These are phyloP conservation scores for Oryzias dopingdopingensis DNA, from an alignment of 2,797 vertebrate genomes.

Conservation along the genomic window DNA sequence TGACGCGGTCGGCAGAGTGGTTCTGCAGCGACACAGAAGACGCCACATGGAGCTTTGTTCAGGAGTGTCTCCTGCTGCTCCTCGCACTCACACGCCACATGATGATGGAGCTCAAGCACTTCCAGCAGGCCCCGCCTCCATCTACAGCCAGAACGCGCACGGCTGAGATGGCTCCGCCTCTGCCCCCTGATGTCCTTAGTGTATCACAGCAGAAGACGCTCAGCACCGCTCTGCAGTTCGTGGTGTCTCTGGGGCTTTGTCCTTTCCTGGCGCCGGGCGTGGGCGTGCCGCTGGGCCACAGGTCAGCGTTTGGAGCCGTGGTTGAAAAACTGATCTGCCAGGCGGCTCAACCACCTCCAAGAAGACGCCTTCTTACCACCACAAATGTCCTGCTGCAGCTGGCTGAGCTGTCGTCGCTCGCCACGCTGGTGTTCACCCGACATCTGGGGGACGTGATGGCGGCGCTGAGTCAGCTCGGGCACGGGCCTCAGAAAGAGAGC, in stretches of 20 bases:
- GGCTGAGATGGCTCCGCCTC: slow-evolving; percentile 79
- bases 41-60: slow-evolving; percentile 80
- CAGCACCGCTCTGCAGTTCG: slow-evolving; percentile 80
- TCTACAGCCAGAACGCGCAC: slow-evolving; percentile 45
- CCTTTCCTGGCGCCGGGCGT: slow-evolving; percentile 85
- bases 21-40: slow-evolving; percentile 61
- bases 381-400: slow-evolving; percentile 74
- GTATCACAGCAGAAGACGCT: slow-evolving; percentile 83
- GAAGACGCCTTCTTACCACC: slow-evolving; percentile 70
- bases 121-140: slow-evolving; percentile 37
- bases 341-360: slow-evolving; percentile 9
- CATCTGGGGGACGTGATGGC: slow-evolving; percentile 90
- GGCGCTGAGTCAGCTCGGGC: slow-evolving; percentile 86
- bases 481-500: slow-evolving; percentile 73
- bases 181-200: slow-evolving; percentile 88
- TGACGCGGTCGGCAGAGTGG: slow-evolving; percentile 53
- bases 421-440: slow-evolving; percentile 78
- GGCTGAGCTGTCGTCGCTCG: slow-evolving; percentile 74
- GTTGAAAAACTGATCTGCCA: slow-evolving; percentile 68
- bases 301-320: slow-evolving; percentile 80
- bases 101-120: slow-evolving; percentile 65
- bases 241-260: slow-evolving; percentile 85
- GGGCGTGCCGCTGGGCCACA: slow-evolving; percentile 76
- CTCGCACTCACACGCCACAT: slow-evolving; percentile 79
- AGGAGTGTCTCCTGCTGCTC: slow-evolving; percentile 82